A percentile compares a stretch with the other conserved stretches of the same genome.
Conservation (phyloP, 2,113 vertebrate genomes). For the Carlito syrichta region DNA sequence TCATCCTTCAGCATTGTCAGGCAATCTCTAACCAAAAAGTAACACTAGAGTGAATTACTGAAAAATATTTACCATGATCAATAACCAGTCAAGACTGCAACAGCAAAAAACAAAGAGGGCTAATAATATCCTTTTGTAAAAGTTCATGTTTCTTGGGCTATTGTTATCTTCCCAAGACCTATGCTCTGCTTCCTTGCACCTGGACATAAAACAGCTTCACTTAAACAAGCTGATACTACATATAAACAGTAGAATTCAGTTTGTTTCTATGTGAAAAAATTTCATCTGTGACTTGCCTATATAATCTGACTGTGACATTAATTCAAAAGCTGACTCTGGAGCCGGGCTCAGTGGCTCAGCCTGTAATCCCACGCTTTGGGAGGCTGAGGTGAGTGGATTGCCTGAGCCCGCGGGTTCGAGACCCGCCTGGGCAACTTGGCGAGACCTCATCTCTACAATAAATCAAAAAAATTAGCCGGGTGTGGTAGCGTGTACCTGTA, state of each 20-base stretch:
- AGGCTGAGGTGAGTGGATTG: no score
- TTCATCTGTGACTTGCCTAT: not conserved
- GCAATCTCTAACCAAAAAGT: not conserved
- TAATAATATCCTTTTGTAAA: conserved; percentile 1
- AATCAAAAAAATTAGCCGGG: no score
- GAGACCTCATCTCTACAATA: no score
- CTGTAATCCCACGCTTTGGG: no score
- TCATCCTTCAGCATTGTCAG: not conserved
- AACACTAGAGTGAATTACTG: not conserved
- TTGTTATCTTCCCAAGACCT: not conserved
- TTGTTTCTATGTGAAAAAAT: not conserved
- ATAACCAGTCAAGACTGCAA: not conserved
- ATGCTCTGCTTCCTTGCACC: not conserved
- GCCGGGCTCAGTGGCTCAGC: no score
- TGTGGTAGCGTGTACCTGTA: no score
- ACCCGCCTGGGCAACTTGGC: no score
- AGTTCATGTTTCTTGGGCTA: not conserved
- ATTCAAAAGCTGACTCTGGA: conserved; percentile 5
- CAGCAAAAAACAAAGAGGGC: not conserved
- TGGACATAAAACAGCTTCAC: not conserved
- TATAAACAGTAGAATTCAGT: not conserved
- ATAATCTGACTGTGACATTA: not conserved
- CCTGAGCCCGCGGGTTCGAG: no score
- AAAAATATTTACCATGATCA: not conserved
- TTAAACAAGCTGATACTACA: not conserved